Evolutionary conservation across 35 echinoderm and acorn worm genomes (phyloP).

Genomic region (Lytechinus variegatus): DNA sequence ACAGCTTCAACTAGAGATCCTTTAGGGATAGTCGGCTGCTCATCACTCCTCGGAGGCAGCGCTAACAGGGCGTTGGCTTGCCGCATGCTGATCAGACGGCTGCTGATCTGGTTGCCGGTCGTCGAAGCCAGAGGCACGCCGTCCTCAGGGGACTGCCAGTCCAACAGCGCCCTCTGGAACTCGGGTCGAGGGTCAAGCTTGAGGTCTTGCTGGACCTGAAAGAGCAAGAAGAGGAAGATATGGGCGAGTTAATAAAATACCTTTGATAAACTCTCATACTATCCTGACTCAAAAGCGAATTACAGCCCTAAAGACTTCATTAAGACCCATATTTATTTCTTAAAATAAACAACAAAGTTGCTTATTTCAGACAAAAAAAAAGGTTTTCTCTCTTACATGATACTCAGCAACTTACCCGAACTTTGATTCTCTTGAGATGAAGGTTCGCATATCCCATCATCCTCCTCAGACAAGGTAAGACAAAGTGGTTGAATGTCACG

Average conservation of each 20-base stretch:
- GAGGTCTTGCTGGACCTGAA: slow-evolving; percentile 71
- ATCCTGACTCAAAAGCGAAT: too few species aligned
- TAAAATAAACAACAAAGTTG: too few species aligned
- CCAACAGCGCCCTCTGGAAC: slow-evolving; percentile 70
- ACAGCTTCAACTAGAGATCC: slow-evolving; percentile 71
- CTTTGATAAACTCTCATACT: too few species aligned
- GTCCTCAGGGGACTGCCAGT: slow-evolving; percentile 63
- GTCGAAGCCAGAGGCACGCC: slow-evolving; percentile 75
- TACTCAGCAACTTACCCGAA: slow-evolving; percentile 59
- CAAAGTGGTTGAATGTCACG: slow-evolving; percentile 86
- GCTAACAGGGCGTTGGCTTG: slow-evolving; percentile 80
- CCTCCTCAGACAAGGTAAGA: slow-evolving; percentile 82
- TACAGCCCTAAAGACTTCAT: too few species aligned
- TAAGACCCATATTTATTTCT: too few species aligned
- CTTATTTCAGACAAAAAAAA: too few species aligned
- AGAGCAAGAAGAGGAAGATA: background rate
- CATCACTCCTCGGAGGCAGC: slow-evolving; percentile 68
- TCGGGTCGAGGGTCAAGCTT: slow-evolving; percentile 89
- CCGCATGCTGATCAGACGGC: slow-evolving; percentile 88
- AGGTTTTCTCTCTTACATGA: background rate
- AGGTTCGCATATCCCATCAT: slow-evolving; percentile 79
- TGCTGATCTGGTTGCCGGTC: slow-evolving; percentile 95
- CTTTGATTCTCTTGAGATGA: slow-evolving; percentile 81
- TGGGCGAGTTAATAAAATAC: too few species aligned
- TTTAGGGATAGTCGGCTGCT: slow-evolving; percentile 35